These are phyloP conservation scores for Lepus townsendii DNA, from an alignment of 2,797 vertebrate genomes.

Conservation along the genomic window DNA sequence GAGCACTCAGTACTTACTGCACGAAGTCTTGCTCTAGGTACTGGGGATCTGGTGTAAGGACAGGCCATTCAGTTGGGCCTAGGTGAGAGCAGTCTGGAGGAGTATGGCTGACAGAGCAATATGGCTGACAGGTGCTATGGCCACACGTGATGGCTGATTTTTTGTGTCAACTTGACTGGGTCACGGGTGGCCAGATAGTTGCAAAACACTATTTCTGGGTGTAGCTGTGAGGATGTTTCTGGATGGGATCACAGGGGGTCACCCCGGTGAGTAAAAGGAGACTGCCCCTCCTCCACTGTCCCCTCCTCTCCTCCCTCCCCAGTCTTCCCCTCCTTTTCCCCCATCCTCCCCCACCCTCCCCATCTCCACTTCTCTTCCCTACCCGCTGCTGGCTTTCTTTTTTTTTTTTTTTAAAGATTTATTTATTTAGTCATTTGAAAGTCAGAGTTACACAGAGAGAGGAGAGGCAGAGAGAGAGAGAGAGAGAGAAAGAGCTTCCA, in stretches of 20 bases:
- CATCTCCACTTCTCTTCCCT: fast-evolving
- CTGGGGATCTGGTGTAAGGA: background rate
- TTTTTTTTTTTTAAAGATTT: too few relatives aligned
- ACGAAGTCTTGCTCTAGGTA: background rate
- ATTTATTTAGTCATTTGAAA: too few relatives aligned
- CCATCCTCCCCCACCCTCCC: background rate
- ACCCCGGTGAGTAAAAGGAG: background rate
- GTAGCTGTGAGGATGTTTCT: background rate
- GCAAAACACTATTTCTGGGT: background rate
- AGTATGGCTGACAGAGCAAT: background rate
- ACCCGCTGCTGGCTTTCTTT: background rate
- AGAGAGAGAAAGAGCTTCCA: too few relatives aligned
- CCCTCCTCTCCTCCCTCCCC: background rate
- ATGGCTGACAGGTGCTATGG: background rate
- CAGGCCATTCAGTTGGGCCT: too few relatives aligned
- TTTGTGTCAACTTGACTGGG: background rate
- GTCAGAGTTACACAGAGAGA: too few relatives aligned
- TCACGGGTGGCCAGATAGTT: background rate
- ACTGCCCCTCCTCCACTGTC: fast-evolving
- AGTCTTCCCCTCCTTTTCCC: too few relatives aligned
- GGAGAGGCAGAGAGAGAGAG: too few relatives aligned
- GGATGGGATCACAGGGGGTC: background rate
- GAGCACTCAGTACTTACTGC: background rate
- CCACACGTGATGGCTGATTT: background rate
- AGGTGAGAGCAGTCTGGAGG: background rate